These are phyloP conservation scores for Edolisoma coerulescens DNA, from an alignment of 2,113 vertebrate species.

Conservation along the genomic window DNA sequence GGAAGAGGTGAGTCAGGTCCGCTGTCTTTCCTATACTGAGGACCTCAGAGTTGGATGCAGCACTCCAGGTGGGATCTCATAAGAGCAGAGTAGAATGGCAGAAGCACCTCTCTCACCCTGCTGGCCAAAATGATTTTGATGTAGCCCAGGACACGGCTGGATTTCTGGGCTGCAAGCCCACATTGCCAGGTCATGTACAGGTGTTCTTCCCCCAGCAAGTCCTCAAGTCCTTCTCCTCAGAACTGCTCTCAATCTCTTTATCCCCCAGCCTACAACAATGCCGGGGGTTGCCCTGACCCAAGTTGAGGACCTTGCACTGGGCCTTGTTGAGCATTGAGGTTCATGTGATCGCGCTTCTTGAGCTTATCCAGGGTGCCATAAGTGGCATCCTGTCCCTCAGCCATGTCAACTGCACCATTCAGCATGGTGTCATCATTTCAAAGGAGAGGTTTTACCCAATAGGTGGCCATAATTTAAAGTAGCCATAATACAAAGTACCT, in stretches of 20 bases:
- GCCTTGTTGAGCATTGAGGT: not conserved
- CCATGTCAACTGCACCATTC: not conserved
- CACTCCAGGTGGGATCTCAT: not conserved
- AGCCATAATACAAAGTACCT: not conserved
- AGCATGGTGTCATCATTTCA: not conserved
- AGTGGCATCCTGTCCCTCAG: not conserved
- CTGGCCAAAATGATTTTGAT: not conserved
- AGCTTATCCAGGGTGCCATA: not conserved
- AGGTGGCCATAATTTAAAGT: not conserved
- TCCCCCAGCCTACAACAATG: not conserved
- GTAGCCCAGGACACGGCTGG: not conserved
- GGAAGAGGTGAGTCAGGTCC: not conserved
- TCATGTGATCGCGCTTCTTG: not conserved
- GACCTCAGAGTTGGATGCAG: not conserved
- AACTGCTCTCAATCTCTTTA: not conserved
- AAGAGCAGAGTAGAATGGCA: not conserved
- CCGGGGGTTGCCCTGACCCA: accelerated
- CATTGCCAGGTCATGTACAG: not conserved
- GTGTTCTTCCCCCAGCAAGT: not conserved
- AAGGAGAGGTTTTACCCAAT: not conserved
- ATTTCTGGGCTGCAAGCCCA: not conserved
- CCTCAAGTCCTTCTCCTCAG: not conserved
- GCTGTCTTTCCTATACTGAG: not conserved
- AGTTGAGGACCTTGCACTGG: not conserved
- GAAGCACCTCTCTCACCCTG: not conserved